Base-by-base conservation (phyloP, 2,797 vertebrate species). In the Vespertilio murinus region DNA sequence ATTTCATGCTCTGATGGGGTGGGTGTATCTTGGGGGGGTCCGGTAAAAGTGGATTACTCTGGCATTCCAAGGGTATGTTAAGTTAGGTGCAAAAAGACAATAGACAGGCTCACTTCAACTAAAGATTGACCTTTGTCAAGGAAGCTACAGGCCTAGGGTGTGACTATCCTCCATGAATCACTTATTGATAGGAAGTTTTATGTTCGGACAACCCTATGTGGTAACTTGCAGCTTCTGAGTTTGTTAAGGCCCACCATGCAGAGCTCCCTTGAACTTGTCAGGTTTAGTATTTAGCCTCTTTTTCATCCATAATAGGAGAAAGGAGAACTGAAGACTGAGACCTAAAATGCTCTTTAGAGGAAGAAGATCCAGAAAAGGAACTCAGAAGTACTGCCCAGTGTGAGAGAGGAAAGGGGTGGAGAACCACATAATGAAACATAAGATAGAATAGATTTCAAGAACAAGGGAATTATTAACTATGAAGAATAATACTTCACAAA, bases 391-490 rank as follows among this genome's bases (percentile, higher is more conserved):
- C 17, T 35, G 8, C 16, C 17, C 5, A 40, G 12, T 5, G 2
- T 33, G 7, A 17, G 4, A 25, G 5, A 79, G 8, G 10, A 65
- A 56, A 47, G 23, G 3, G n/a, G 12, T 23, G 2, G 20, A 61
- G 14, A 16, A 18, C 0, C 4, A 23, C 18, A 18, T 3, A 33
- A 5, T 16, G 2, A 33, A 54, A 77, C 38, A 8, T 13, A 52
- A 2, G 3, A 45, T 5, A 35, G 6, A 38, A 52, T 42, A 6
- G 4, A 17, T 64, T 88, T 30, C 52, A 82, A 64, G 17, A 42
- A 42, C 22, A 42, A 59, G 8, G 13, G 3, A 18, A n/a, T 35
- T 3, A 42, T 59, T 89, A 92, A 17, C 3, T 13, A 7, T 6
- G 9, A 18, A 85, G 22, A 10, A 75, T 25, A 45, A 49, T 64